Percentiles rank a stretch among this genome's conserved stretches.
Conservation (phyloP, 35 echinoderm and acorn worm genomes). For the Stichopus chloronotus region DNA sequence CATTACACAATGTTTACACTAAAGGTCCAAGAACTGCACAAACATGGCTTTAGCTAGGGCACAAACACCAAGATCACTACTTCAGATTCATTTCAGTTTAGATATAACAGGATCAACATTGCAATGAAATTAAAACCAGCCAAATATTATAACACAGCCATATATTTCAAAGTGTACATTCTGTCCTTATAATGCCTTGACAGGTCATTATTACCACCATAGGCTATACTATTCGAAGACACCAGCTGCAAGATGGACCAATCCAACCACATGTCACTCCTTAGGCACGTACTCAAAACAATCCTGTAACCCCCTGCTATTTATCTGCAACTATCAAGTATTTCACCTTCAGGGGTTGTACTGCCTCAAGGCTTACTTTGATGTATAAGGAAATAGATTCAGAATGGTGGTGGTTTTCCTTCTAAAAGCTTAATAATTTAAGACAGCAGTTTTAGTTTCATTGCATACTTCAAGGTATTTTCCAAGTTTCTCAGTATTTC, state of each 20-base stretch:
- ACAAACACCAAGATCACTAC: too few relatives aligned
- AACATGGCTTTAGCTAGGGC: too few relatives aligned
- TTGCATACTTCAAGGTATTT: too few relatives aligned
- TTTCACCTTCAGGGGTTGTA: neutral
- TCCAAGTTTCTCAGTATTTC: too few relatives aligned
- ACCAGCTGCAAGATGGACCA: conserved; percentile 22
- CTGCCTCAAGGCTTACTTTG: conserved; percentile 22
- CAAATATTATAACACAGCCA: too few relatives aligned
- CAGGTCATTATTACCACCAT: conserved; percentile 11
- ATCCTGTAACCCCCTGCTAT: conserved; percentile 36
- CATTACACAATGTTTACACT: too few relatives aligned
- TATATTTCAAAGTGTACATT: neutral
- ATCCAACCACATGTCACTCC: conserved; percentile 34
- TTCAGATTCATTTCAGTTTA: too few relatives aligned
- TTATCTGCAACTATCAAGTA: conserved; percentile 2
- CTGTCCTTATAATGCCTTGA: neutral
- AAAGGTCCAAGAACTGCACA: too few relatives aligned
- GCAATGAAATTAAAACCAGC: too few relatives aligned
- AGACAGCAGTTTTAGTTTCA: too few relatives aligned
- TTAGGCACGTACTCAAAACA: conserved; percentile 39
- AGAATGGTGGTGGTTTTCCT: neutral
- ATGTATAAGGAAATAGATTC: neutral
- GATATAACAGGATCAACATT: too few relatives aligned
- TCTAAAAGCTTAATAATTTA: neutral
- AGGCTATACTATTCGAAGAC: neutral